Base-by-base conservation (phyloP, 2,797 vertebrate genomes). In the Garrulus glandarius region DNA sequence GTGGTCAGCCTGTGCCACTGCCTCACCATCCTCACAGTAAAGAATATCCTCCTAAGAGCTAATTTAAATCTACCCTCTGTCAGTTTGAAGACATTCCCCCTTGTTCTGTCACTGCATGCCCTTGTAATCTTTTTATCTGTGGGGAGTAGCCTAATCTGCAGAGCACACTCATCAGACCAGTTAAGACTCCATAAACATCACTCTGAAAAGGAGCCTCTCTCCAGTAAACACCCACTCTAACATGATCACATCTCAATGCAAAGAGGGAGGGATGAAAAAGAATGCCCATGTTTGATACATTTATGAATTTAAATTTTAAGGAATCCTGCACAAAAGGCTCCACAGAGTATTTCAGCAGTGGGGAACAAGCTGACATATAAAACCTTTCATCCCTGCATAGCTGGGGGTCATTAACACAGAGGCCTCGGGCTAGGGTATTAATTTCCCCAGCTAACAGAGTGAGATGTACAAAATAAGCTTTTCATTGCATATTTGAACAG, bases 321-420 rank as follows among this genome's bases (percentile, higher is more conserved):
- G 37, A 86, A 34, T 15, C 15, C 63, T 49, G n/a, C 72, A 78
- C 79, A 15, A 86, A 92, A 69, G 81, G 70, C 76, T 22, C 84
- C 70, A 75, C 83, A 81, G 94, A 95, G 76, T 88, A 87, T 71
- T 95, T 79, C 68, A 80, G 46, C 83, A 55, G 47, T 55, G 76
- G 79, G 85, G 77, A 94, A 88, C 59, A 60, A 86, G 64, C 3
- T 84, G 76, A 81, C 11, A 5, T 12, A 46, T 15, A 61, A 89
- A 81, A 84, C 57, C 60, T 95, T 94, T 96, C 59, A 86, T 80
- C 87, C 65, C 29, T 64, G 15, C 71, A 46, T 82, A 81, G 83
- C 84, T 88, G 59, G 65, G 47, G 72, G 71, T 96, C 81, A 93
- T 95, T 94, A 95, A 89, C 64, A 81, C 49, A 80, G 39, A 92